Evolutionary conservation across 2,888 invertebrate species (phyloP), one percentile per base, ranked within the genome.

Genomic region (Acrobasis repandana): DNA sequence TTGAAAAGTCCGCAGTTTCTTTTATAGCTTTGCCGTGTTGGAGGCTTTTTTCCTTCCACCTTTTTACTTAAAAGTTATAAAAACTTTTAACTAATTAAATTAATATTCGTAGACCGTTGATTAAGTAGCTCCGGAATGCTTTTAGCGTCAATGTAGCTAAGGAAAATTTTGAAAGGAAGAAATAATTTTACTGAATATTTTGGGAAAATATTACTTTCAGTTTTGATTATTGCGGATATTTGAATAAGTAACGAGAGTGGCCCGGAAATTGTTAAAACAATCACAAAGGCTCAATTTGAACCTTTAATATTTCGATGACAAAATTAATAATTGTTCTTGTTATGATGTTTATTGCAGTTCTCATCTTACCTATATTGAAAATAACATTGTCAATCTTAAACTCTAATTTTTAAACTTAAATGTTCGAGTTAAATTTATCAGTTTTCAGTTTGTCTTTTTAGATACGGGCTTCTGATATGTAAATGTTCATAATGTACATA

Each of bases 61-160:
- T 83, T 85, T 79, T 83, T 80, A 82, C 82, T 81, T 78, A 82
- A 79, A 81, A 83, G 83, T 83, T 83, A 77, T 77, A 82, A 83
- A 86, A 87, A 84, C 82, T 87, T 86, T 83, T 82, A 78, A 81
- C 79, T 86, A 88, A 86, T 88, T 85, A 85, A 85, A 86, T 87
- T 86, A 86, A 85, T 87, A 87, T 86, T 87, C 83, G 80, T 79
- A 77, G 82, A 76, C 78, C 82, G 84, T 86, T 88, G 86, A 89
- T 88, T 86, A 87, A 85, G 85, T 81, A 81, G 83, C 81, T 78
- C 74, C 75, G 82, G 80, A 87, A 86, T 86, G 88, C 86, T 87
- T 87, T 87, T 88, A 88, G 76, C 85, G 83, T 75, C 79, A 80
- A 86, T 81, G 81, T 80, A 75, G 72, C 74, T 70, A 69, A 73